Percentiles rank a stretch among this genome's conserved stretches.
Conservation (phyloP, 2,888 invertebrate species). For the Lepas anatifera region DNA sequence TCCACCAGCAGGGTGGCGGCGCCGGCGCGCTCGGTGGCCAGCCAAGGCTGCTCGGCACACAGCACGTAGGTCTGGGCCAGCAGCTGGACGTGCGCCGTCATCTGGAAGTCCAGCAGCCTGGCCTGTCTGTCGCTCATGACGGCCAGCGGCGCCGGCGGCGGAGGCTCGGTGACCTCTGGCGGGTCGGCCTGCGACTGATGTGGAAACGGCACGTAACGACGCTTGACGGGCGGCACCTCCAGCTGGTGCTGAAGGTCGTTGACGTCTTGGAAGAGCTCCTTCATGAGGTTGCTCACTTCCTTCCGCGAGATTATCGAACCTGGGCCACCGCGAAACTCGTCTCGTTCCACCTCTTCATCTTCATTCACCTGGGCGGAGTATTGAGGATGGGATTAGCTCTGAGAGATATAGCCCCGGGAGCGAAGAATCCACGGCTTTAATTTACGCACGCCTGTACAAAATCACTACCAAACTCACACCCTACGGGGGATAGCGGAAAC, state of each 20-base stretch:
- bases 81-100: constrained; percentile 73
- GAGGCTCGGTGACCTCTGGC: constrained; percentile 12
- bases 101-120: constrained; percentile 54
- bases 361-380: constrained; percentile 18
- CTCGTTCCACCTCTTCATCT: constrained; percentile 49
- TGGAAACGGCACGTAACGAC: no score
- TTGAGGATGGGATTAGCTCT: no score
- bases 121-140: constrained; percentile 36
- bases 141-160: constrained; percentile 8
- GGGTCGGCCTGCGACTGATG: neutral
- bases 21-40: neutral
- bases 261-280: constrained; percentile 55
- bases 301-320: constrained; percentile 71
- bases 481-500: no score
- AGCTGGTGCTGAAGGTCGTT: neutral
- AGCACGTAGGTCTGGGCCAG: constrained; percentile 44
- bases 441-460: no score
- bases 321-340: constrained; percentile 64
- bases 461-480: no score
- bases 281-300: constrained; percentile 68
- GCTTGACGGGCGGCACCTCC: no score
- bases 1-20: constrained; percentile 10
- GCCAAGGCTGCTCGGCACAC: neutral
- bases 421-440: no score
- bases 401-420: no score